Evolutionary conservation across 2,888 invertebrate species (phyloP).

Genomic region (Gibbula magus): DNA sequence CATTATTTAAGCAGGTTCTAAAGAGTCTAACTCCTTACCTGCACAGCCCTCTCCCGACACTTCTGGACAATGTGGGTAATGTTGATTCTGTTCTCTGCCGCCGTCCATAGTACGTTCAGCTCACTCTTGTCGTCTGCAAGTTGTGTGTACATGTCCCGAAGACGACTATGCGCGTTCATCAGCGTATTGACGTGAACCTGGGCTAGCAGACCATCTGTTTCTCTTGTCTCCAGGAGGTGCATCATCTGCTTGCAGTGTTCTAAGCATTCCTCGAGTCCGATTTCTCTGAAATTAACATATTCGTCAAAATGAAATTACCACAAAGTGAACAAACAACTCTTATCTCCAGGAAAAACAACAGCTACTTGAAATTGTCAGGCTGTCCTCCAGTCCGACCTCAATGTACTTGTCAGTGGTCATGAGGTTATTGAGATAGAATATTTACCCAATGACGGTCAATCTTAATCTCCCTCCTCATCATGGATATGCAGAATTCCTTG

Average conservation of each 20-base stretch:
- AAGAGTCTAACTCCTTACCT: constrained; percentile 19
- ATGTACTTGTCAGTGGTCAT: neutral
- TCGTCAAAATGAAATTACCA: neutral
- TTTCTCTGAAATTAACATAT: constrained; percentile 43
- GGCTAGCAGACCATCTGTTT: constrained; percentile 34
- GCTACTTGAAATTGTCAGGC: neutral
- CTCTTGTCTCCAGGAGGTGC: constrained; percentile 46
- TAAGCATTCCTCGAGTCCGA: constrained; percentile 43
- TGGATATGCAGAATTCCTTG: too few relatives aligned
- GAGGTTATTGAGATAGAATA: too few relatives aligned
- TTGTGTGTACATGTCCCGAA: constrained; percentile 30
- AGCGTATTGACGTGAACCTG: constrained; percentile 39
- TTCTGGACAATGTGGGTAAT: constrained; percentile 16
- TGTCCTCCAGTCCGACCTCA: too few relatives aligned
- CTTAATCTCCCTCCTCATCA: too few relatives aligned
- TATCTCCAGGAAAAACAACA: neutral
- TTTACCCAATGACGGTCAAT: too few relatives aligned
- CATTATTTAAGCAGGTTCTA: neutral
- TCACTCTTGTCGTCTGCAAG: constrained; percentile 31
- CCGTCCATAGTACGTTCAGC: constrained; percentile 36
- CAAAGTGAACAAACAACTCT: neutral
- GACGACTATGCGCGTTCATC: constrained; percentile 27
- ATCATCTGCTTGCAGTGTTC: constrained; percentile 47
- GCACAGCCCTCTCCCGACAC: constrained; percentile 11
- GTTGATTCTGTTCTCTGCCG: constrained; percentile 30